Percentiles rank a stretch among this genome's conserved stretches.
These are phyloP conservation scores for Drosophila pectinifera DNA, from an alignment of 1,140 invertebrate genomes.

Conservation along the genomic window DNA sequence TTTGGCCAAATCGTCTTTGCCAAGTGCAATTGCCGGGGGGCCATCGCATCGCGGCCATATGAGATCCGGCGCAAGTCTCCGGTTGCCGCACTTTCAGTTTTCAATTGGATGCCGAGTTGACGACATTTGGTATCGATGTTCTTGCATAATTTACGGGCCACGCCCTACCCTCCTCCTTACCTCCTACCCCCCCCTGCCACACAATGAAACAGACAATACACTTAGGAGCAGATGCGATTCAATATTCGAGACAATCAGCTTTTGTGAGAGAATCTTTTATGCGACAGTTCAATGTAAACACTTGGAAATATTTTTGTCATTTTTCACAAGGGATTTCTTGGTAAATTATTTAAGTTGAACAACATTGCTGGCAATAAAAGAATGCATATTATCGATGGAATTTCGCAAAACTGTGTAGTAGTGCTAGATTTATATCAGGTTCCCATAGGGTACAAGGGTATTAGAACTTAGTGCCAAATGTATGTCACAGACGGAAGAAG, in stretches of 20 bases:
- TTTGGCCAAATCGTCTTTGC: constrained; percentile 60
- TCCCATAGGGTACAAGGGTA: too few relatives aligned
- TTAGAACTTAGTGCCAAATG: too few relatives aligned
- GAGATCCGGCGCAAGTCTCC: constrained; percentile 51
- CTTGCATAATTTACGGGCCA: constrained; percentile 57
- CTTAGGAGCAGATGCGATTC: not conserved
- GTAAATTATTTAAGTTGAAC: too few relatives aligned
- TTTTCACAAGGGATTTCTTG: not conserved
- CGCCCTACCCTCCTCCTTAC: not conserved
- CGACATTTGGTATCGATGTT: constrained; percentile 40
- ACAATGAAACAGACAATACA: not conserved
- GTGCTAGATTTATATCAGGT: too few relatives aligned
- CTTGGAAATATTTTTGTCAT: not conserved
- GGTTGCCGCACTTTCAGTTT: constrained; percentile 68
- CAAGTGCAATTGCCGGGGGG: constrained; percentile 32
- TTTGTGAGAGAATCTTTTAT: not conserved
- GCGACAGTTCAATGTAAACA: not conserved
- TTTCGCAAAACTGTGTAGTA: too few relatives aligned
- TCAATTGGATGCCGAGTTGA: constrained; percentile 39
- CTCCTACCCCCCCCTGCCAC: too few relatives aligned
- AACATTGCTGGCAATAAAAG: too few relatives aligned
- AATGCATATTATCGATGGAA: too few relatives aligned
- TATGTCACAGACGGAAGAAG: too few relatives aligned
- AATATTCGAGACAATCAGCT: not conserved
- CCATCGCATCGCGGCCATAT: constrained; percentile 33